Base-by-base conservation (phyloP, 2,888 invertebrate species). In the Acrobasis consociella region DNA sequence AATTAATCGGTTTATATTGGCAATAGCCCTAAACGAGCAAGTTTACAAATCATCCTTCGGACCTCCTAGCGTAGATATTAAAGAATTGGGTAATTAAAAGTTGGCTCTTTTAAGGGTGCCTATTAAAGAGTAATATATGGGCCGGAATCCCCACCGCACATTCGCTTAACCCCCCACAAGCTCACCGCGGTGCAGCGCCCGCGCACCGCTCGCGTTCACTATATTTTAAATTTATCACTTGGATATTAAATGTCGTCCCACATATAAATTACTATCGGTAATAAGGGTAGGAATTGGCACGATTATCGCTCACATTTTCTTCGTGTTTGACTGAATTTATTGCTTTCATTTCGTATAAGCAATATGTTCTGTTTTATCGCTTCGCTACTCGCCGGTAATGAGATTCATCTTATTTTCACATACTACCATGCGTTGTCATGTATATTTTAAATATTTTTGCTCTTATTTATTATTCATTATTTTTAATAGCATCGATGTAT, bases 21-120 rank as follows among this genome's bases (percentile, higher is more conserved):
- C 63, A 64, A 69, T 74, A 58, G 49, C 62, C 55, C 63, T 62
- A 66, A 65, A 65, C 62, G 46, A 22, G 42, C 46, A 2, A 49
- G 31, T 61, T 46, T 61, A 65, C 69, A 64, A 67, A 67, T 67
- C 67, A 71, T 62, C 67, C 53, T 67, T 66, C 55, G 75, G 85
- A 87, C 86, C 85, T 83, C 86, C 87, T 83, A 83, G 80, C 70
- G 78, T 69, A 72, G 79, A 78, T 73, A 75, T 83, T 83, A 82
- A 82, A 82, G 81, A 55, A 86, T 89, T 85, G 83, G 83, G 81
- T 78, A 85, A 90, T 90, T 90, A 90, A 87, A 86, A 78, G 77
- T 76, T 80, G 73, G 82, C 79, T 86, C 86, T 81, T 87, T 88
- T 87, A 89, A 87, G 86, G 89, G 83, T 77, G 72, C 78, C 82